Evolutionary conservation across 2,113 vertebrate species (phyloP), one percentile per base, ranked within the genome.

Genomic region (Chrysemys picta): DNA sequence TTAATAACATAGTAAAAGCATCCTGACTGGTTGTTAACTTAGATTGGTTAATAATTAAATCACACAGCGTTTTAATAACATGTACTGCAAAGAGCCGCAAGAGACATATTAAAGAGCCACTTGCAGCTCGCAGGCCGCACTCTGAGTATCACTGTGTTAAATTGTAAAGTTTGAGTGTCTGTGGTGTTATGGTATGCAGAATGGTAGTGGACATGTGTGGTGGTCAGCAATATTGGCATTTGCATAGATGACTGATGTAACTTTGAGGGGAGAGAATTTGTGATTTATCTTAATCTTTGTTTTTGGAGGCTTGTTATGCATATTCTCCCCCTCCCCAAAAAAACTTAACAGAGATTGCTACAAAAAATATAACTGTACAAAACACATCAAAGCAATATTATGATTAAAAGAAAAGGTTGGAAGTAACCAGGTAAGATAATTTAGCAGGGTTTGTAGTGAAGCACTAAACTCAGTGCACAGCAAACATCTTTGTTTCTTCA

Each of bases 151-250:
- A 59, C 31, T 17, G 35, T 53, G 72, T 42, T 16, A 2, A 19
- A 3, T 2, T 13, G 45, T 59, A 3, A n/a, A 0, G n/a, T 57
- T 35, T 35, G 92, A 22, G 0, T 49, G 0, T 0, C 0, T 0
- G 16, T 80, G 35, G 54, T 53, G 35, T 2, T 8, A 5, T 4
- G 11, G 19, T 10, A 4, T 27, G 13, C 45, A 0, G 0, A 5
- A 1, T 1, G 6, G 0, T 38, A 3, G 79, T 81, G 14, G 21
- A 12, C 57, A n/a, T 78, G 1, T 87, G 19, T 1, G 14, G 0
- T 50, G 35, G 87, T 78, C 80, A 76, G 84, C 50, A 53, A 0
- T 45, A 0, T 4, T 19, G 19, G 4, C 13, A 0, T 57, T 78
- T 62, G 27, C 62, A 2, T 8, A 8, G 3, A 35, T 82, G 17